These are phyloP conservation scores for Microvelia longipes DNA, from an alignment of 1,140 invertebrate species.

Conservation along the genomic window DNA sequence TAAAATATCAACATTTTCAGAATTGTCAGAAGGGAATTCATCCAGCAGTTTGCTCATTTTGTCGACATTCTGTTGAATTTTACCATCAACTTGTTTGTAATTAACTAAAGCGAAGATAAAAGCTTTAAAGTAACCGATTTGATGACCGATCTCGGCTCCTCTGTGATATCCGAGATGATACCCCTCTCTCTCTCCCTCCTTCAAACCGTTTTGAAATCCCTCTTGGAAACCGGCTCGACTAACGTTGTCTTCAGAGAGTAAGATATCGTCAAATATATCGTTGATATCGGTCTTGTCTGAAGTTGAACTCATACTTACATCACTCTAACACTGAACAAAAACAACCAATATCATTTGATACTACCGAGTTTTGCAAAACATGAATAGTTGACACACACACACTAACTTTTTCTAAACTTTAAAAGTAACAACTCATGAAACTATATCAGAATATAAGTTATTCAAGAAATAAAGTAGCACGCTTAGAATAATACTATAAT, in stretches of 20 bases:
- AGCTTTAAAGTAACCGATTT: conserved; percentile 28
- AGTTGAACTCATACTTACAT: too few relatives aligned
- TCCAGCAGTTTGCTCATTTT: neutral
- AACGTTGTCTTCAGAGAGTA: conserved; percentile 22
- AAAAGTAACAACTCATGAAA: neutral
- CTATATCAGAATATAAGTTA: neutral
- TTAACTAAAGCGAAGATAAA: conserved; percentile 11
- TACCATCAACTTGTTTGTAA: neutral
- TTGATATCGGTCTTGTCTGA: too few relatives aligned
- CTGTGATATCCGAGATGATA: conserved; percentile 27
- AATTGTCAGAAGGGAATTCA: conserved; percentile 7
- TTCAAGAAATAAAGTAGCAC: neutral
- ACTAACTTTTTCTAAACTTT: neutral
- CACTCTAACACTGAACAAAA: too few relatives aligned
- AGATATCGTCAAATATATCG: conserved; percentile 26
- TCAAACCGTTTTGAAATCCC: conserved; percentile 23
- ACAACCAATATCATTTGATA: neutral
- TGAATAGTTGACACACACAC: neutral
- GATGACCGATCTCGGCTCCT: conserved; percentile 27
- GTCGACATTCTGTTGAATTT: neutral
- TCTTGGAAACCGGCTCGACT: conserved; percentile 20
- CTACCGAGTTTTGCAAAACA: neutral
- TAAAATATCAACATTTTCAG: conserved; percentile 4
- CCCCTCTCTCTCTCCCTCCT: conserved; percentile 25
- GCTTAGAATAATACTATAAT: too few relatives aligned